Conservation (phyloP, 2,888 invertebrate genomes). For the Aplocera efformata region DNA sequence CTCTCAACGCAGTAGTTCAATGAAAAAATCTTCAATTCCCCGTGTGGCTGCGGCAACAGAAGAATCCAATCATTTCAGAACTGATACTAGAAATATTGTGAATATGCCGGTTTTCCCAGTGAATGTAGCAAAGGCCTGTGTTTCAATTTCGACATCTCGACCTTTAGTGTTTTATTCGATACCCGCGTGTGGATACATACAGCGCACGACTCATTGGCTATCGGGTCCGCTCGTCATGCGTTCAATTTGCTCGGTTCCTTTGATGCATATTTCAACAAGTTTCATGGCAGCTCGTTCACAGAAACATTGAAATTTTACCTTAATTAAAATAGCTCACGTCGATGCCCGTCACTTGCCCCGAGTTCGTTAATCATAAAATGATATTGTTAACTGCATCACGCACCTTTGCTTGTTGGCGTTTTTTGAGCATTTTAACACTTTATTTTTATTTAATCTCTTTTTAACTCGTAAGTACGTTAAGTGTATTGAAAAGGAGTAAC, state of each 20-base stretch:
- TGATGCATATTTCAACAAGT: constrained; percentile 60
- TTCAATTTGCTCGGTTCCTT: constrained; percentile 50
- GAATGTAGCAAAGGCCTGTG: constrained; percentile 10
- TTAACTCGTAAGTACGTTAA: too few relatives aligned
- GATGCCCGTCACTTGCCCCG: constrained; percentile 27
- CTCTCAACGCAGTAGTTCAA: too few relatives aligned
- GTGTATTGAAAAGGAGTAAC: too few relatives aligned
- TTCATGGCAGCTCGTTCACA: constrained; percentile 33
- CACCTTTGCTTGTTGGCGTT: constrained; percentile 4
- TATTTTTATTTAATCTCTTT: too few relatives aligned
- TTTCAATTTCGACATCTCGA: constrained; percentile 22
- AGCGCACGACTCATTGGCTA: constrained; percentile 37
- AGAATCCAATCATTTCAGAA: constrained; percentile 20
- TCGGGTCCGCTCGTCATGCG: constrained; percentile 41
- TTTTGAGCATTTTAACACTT: constrained; percentile 1
- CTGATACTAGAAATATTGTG: constrained; percentile 3
- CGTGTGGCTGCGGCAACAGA: neutral
- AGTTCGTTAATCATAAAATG: constrained; percentile 24
- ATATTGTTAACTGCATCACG: constrained; percentile 24
- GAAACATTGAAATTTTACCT: constrained; percentile 40
- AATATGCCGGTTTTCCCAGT: constrained; percentile 9
- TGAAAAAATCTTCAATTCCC: neutral
- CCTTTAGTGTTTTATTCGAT: constrained; percentile 29
- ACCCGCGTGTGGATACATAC: constrained; percentile 18
- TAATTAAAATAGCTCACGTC: constrained; percentile 46